These are phyloP conservation scores for Hypotaenidia philippensis DNA, from an alignment of 2,797 vertebrate species.

Conservation along the genomic window DNA sequence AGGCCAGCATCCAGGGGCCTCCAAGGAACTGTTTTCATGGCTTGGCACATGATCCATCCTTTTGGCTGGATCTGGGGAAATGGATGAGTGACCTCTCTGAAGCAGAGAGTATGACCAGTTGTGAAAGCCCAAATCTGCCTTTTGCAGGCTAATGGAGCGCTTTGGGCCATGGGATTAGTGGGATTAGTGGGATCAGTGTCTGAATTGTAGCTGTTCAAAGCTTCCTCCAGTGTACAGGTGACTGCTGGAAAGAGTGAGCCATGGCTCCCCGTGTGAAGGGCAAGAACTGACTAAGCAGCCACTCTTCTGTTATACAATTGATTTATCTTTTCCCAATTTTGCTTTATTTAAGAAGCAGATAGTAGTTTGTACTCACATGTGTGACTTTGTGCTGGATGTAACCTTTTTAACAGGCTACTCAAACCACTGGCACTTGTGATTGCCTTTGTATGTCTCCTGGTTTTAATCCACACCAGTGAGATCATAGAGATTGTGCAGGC, in stretches of 20 bases:
- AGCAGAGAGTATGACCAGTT: fast-evolving
- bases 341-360: neutral
- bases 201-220: neutral
- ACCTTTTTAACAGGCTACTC: neutral
- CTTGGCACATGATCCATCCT: neutral
- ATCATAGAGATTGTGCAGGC: neutral
- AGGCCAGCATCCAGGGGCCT: fast-evolving
- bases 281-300: neutral
- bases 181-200: constrained; percentile 14
- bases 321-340: neutral
- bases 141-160: constrained; percentile 4
- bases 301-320: neutral
- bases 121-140: neutral
- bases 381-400: neutral
- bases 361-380: fast-evolving
- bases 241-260: neutral
- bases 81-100: neutral
- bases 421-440: neutral
- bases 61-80: neutral
- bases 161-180: neutral
- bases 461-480: neutral
- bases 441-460: neutral
- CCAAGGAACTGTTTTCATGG: neutral
- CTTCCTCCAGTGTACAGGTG: neutral
- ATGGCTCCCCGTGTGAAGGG: neutral